phyloP scores from a whole-genome alignment of 2,113 vertebrate genomes.

The Ia io region DNA sequence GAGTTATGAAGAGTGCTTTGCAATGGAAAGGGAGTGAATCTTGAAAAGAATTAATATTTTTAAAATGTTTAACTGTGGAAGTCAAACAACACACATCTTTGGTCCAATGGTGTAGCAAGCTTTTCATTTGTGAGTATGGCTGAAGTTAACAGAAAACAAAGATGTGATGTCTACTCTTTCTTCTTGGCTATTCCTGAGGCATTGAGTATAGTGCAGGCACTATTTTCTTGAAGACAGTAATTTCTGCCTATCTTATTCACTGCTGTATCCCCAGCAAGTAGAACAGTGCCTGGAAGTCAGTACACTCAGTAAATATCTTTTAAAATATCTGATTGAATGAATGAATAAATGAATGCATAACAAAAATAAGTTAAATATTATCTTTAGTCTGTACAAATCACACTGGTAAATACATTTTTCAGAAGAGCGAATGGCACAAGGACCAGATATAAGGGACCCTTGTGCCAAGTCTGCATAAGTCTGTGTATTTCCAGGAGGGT shows the following conservation, averaged over 20 bases:
- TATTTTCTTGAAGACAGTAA: background rate
- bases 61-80: background rate
- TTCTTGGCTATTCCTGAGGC: background rate
- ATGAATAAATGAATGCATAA: background rate
- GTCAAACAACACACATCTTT: background rate
- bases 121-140: background rate
- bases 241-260: background rate
- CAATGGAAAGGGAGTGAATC: background rate
- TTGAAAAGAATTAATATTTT: background rate
- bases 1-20: background rate
- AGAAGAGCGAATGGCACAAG: background rate
- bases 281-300: background rate
- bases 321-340: background rate
- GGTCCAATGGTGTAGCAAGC: background rate
- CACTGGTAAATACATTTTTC: background rate
- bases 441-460: background rate
- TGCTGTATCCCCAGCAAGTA: background rate
- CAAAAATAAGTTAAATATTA: background rate
- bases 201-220: background rate
- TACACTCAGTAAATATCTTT: background rate
- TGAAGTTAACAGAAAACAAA: slow-evolving; percentile 32
- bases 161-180: background rate
- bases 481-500: background rate
- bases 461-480: background rate
- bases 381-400: background rate